phyloP scores from a whole-genome alignment of 2,797 vertebrate species.

The Chaetodon trifasciatus region DNA sequence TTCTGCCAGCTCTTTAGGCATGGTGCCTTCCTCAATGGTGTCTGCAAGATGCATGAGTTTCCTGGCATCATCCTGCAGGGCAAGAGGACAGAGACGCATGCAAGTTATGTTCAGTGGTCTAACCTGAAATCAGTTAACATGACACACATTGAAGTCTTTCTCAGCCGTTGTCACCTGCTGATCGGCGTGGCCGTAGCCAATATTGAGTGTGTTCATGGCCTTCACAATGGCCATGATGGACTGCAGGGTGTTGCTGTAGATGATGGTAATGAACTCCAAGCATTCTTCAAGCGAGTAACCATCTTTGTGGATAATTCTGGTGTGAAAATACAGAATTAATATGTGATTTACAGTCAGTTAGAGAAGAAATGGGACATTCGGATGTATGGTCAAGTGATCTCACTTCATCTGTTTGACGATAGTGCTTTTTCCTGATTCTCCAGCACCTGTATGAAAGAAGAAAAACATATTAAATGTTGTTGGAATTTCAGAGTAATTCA shows the following conservation, averaged over 20 bases:
- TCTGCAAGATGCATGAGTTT: constrained; percentile 96
- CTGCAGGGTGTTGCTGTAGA: constrained; percentile 98
- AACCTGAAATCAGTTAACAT: neutral
- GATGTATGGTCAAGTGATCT: constrained; percentile 66
- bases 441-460: constrained; percentile 88
- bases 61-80: constrained; percentile 92
- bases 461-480: constrained; percentile 5
- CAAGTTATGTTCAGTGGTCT: neutral
- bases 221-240: constrained; percentile 96
- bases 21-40: constrained; percentile 96
- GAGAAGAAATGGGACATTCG: neutral
- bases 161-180: constrained; percentile 86
- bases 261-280: constrained; percentile 96
- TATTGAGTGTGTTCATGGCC: constrained; percentile 94
- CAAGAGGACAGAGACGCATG: neutral
- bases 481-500: too few species aligned
- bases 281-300: constrained; percentile 97
- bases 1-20: constrained; percentile 96
- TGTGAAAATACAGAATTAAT: neutral
- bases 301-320: constrained; percentile 98
- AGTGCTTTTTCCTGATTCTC: constrained; percentile 98
- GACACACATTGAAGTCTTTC: neutral
- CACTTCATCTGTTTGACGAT: constrained; percentile 99
- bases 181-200: constrained; percentile 91
- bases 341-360: neutral